These are phyloP conservation scores for Spondyliosoma cantharus DNA, from an alignment of 2,797 vertebrate genomes.

Conservation along the genomic window DNA sequence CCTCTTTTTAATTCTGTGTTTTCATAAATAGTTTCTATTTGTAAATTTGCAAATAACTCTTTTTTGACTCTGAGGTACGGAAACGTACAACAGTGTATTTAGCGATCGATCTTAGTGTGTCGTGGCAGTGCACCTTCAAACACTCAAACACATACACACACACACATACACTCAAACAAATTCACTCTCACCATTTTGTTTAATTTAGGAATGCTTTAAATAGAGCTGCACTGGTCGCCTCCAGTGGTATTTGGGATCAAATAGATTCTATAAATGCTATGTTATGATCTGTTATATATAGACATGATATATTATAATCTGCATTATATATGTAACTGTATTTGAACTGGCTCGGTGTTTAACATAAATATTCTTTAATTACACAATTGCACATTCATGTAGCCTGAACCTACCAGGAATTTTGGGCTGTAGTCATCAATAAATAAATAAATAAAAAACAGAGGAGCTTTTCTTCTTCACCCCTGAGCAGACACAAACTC, in stretches of 20 bases:
- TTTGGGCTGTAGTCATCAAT: slow-evolving; percentile 47
- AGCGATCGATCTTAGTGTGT: slow-evolving; percentile 29
- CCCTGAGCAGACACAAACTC: slow-evolving; percentile 72
- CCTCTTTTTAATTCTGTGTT: slow-evolving; percentile 11
- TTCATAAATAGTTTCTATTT: slow-evolving; percentile 17
- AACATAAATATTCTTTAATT: slow-evolving; percentile 3
- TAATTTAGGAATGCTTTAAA: slow-evolving; percentile 42
- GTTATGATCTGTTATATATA: background rate
- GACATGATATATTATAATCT: slow-evolving; percentile 17
- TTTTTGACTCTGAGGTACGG: slow-evolving; percentile 17
- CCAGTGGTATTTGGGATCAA: slow-evolving; percentile 33
- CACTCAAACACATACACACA: background rate
- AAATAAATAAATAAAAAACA: slow-evolving; percentile 15
- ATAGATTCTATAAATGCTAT: slow-evolving; percentile 32
- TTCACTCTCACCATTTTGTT: slow-evolving; percentile 4
- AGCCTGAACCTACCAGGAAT: slow-evolving; percentile 59
- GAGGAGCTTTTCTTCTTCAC: slow-evolving; percentile 46
- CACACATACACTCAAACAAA: background rate
- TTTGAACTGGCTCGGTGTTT: slow-evolving; percentile 31
- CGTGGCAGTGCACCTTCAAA: slow-evolving; percentile 49
- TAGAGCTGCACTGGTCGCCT: slow-evolving; percentile 20
- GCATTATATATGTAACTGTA: slow-evolving; percentile 20
- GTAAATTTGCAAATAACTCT: slow-evolving; percentile 1
- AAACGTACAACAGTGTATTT: slow-evolving; percentile 38
- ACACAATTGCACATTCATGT: slow-evolving; percentile 68